Percentiles rank a stretch among this genome's conserved stretches.
Evolutionary conservation across 1,140 invertebrate species (phyloP).

Genomic region (Planococcus citri): DNA sequence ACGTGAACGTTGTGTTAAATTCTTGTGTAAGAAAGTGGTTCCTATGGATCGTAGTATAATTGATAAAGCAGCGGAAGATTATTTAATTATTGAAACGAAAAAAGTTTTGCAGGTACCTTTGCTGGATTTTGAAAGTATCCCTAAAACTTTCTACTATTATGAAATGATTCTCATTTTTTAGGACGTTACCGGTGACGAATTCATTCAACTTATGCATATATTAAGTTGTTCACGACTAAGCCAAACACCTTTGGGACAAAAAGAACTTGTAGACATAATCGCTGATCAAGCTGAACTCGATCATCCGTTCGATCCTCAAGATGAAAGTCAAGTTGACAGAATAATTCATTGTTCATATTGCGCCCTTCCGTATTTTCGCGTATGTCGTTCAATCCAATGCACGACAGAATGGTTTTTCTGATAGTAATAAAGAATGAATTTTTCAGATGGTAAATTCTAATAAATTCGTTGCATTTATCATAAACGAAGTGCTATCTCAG

Average conservation of each 20-base stretch:
- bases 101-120: conserved; percentile 73
- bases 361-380: conserved; percentile 74
- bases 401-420: neutral
- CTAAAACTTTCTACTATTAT: neutral
- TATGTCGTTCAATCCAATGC: conserved; percentile 40
- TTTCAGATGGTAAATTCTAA: conserved; percentile 55
- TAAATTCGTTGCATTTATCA: conserved; percentile 74
- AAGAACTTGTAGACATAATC: conserved; percentile 72
- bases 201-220: conserved; percentile 76
- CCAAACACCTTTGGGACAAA: conserved; percentile 66
- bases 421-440: too few species aligned
- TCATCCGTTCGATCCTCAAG: conserved; percentile 62
- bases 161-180: conserved; percentile 32
- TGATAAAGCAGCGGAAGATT: conserved; percentile 75
- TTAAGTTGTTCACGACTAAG: conserved; percentile 66
- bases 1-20: conserved; percentile 77
- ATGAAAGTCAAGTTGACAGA: conserved; percentile 51
- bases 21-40: conserved; percentile 70
- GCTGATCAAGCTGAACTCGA: conserved; percentile 67
- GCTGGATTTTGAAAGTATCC: conserved; percentile 18
- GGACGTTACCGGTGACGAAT: conserved; percentile 85
- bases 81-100: conserved; percentile 71
- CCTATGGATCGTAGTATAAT: conserved; percentile 61
- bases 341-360: conserved; percentile 73
- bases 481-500: conserved; percentile 64